Percentiles rank a stretch among this genome's conserved stretches.
Conservation (phyloP, 1,140 invertebrate species). For the Brachionus asplanchnoidis region DNA sequence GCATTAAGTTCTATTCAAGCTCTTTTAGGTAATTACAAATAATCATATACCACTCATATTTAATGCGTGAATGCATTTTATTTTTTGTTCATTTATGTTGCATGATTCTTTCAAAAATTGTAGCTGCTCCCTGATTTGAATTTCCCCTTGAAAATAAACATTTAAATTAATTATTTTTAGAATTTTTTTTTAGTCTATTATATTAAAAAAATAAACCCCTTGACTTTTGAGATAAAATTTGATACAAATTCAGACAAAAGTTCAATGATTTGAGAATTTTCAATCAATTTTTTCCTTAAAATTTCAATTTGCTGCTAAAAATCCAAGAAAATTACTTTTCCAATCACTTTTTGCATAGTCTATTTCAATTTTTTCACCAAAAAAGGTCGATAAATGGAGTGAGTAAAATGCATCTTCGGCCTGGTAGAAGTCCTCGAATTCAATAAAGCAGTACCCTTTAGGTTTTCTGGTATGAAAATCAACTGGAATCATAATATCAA, state of each 20-base stretch:
- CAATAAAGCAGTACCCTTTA: slow-evolving; percentile 60
- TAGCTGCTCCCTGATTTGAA: slow-evolving; percentile 38
- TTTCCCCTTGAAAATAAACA: slow-evolving; percentile 9
- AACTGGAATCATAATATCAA: slow-evolving; percentile 59
- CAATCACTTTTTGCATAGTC: slow-evolving; percentile 41
- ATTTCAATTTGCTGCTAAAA: not conserved
- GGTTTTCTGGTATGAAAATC: slow-evolving; percentile 58
- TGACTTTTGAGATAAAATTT: no score
- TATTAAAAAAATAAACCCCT: no score
- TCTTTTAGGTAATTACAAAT: not conserved
- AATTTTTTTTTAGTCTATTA: not conserved
- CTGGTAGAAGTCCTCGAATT: slow-evolving; percentile 52
- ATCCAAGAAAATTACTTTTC: slow-evolving; percentile 27
- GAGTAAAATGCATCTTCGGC: slow-evolving; percentile 41
- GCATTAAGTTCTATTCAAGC: not conserved
- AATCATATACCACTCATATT: slow-evolving; percentile 40
- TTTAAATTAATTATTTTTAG: not conserved
- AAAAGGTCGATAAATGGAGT: slow-evolving; percentile 37
- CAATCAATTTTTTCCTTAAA: not conserved
- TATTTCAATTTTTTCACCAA: slow-evolving; percentile 41
- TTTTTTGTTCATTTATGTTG: slow-evolving; percentile 36
- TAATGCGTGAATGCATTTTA: slow-evolving; percentile 35
- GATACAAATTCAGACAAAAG: no score
- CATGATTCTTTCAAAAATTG: slow-evolving; percentile 41
- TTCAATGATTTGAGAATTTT: no score